Percentiles rank a stretch among this genome's conserved stretches.
These are phyloP conservation scores for Agrilus mali DNA, from an alignment of 2,888 invertebrate genomes.

Conservation along the genomic window DNA sequence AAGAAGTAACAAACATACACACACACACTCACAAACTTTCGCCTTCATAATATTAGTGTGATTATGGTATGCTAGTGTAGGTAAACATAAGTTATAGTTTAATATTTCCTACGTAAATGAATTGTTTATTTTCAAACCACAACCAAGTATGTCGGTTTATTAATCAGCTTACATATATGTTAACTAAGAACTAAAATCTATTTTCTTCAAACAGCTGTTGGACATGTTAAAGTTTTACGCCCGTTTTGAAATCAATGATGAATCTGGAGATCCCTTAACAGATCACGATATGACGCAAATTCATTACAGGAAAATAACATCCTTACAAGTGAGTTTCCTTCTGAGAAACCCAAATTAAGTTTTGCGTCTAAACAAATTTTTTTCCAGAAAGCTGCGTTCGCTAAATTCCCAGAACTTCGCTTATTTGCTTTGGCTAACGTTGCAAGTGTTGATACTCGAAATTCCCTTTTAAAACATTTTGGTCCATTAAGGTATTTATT, in stretches of 20 bases:
- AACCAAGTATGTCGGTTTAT: not conserved
- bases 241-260: slow-evolving; percentile 95
- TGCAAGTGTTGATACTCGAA: slow-evolving; percentile 85
- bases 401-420: slow-evolving; percentile 75
- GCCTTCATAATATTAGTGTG: no score
- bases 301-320: slow-evolving; percentile 87
- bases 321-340: slow-evolving; percentile 54
- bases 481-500: slow-evolving; percentile 48
- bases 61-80: no score
- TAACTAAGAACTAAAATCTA: not conserved
- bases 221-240: slow-evolving; percentile 95
- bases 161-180: not conserved
- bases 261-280: slow-evolving; percentile 85
- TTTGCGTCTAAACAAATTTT: slow-evolving; percentile 2
- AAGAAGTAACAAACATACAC: no score
- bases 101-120: no score
- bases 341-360: not conserved
- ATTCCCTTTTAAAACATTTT: slow-evolving; percentile 74
- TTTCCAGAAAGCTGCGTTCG: slow-evolving; percentile 78
- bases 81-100: no score
- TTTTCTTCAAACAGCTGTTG: slow-evolving; percentile 51
- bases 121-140: no score
- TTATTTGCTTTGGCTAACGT: slow-evolving; percentile 89
- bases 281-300: slow-evolving; percentile 88
- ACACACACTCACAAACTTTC: no score